A percentile compares a stretch with the other conserved stretches of the same genome.
Evolutionary conservation across 2,888 invertebrate genomes (phyloP).

Genomic region (Phasia obesa): DNA sequence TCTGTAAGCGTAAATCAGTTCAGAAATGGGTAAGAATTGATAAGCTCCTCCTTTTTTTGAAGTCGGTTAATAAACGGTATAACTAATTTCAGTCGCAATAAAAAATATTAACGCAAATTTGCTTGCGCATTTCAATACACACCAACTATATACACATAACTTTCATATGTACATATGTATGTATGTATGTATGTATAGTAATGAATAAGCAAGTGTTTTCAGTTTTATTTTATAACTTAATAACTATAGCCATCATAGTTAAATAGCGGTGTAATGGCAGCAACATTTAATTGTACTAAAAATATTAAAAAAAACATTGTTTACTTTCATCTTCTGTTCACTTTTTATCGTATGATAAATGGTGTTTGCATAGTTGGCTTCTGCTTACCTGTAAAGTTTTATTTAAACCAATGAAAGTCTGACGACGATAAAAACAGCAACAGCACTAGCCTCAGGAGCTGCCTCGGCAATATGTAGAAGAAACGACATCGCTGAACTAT

Average conservation of each 20-base stretch:
- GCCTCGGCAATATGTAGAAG: not conserved
- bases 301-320: constrained; percentile 13
- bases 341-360: constrained; percentile 13
- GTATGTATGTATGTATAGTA: not conserved
- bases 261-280: constrained; percentile 1
- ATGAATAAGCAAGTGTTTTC: too few species aligned
- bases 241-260: too few species aligned
- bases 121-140: too few species aligned
- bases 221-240: too few species aligned
- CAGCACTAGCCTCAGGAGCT: not conserved
- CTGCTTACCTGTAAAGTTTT: constrained; percentile 1
- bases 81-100: too few species aligned
- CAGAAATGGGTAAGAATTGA: too few species aligned
- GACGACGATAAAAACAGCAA: constrained; percentile 9
- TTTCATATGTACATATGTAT: not conserved
- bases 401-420: not conserved
- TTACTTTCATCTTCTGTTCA: constrained; percentile 3
- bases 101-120: too few species aligned
- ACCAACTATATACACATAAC: too few species aligned
- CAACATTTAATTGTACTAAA: constrained; percentile 8
- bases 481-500: constrained; percentile 17
- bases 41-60: too few species aligned
- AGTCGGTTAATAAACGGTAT: too few species aligned
- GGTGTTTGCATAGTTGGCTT: constrained; percentile 21
- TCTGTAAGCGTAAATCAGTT: too few species aligned